A percentile compares a stretch with the other conserved stretches of the same genome.
Conservation (phyloP, 2,797 vertebrate species). For the Esox masquinongy region DNA sequence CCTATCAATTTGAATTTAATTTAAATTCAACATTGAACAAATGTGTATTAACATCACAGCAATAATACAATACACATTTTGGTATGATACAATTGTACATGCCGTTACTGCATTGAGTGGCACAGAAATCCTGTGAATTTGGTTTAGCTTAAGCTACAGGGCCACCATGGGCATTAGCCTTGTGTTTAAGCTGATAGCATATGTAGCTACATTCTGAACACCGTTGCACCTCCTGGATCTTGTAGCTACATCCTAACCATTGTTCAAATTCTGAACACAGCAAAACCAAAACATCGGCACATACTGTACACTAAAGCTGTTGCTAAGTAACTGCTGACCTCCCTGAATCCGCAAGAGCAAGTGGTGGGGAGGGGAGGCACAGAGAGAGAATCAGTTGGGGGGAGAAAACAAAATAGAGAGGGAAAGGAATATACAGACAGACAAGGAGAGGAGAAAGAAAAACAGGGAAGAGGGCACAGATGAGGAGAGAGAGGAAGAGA, state of each 20-base stretch:
- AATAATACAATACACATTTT: neutral
- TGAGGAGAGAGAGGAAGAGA: neutral
- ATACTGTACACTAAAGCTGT: constrained; percentile 49
- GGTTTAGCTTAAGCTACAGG: neutral
- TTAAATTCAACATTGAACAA: too few species aligned
- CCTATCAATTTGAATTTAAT: neutral
- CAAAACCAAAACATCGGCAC: neutral
- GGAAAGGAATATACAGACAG: neutral
- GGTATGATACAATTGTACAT: neutral
- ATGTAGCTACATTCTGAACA: neutral
- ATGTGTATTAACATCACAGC: neutral
- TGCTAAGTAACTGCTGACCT: constrained; percentile 61
- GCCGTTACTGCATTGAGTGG: neutral
- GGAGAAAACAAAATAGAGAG: neutral
- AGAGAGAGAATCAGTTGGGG: constrained; percentile 5
- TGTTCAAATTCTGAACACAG: too few species aligned
- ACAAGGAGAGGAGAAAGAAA: neutral
- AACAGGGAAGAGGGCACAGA: neutral
- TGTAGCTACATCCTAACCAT: too few species aligned
- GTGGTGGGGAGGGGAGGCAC: constrained; percentile 19
- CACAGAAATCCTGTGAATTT: neutral
- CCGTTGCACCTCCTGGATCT: too few species aligned
- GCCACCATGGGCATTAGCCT: too few species aligned
- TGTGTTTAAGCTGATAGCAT: neutral
- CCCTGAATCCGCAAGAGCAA: constrained; percentile 42